phyloP scores from a whole-genome alignment of 1,140 invertebrate genomes.

The Pissodes strobi region DNA sequence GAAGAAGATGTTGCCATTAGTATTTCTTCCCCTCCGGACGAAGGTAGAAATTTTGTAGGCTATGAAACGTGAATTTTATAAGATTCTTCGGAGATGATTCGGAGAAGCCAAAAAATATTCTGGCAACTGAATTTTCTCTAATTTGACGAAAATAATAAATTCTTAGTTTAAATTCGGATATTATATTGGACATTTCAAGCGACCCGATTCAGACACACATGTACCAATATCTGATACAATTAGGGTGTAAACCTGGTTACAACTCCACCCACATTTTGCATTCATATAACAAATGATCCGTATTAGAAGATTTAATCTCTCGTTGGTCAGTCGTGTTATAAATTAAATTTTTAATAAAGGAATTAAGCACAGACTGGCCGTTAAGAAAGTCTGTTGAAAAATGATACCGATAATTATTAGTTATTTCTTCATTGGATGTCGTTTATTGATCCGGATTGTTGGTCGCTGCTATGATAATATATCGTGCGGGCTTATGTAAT shows the following conservation, averaged over 20 bases:
- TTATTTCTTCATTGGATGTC: neutral
- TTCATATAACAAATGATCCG: conserved; percentile 15
- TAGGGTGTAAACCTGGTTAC: conserved; percentile 8
- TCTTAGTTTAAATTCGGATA: too few relatives aligned
- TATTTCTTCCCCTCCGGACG: too few relatives aligned
- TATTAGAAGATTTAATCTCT: conserved; percentile 32
- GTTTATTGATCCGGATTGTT: conserved; percentile 1
- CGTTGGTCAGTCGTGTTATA: conserved; percentile 22
- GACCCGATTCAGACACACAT: too few relatives aligned
- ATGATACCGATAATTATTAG: conserved; percentile 21
- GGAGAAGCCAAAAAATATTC: too few relatives aligned
- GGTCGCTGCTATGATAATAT: neutral
- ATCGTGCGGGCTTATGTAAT: neutral
- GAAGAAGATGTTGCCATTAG: too few relatives aligned
- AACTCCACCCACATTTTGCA: conserved; percentile 25
- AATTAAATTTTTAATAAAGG: conserved; percentile 27
- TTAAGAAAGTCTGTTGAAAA: conserved; percentile 22
- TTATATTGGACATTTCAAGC: too few relatives aligned
- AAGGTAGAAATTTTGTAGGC: too few relatives aligned
- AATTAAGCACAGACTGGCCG: conserved; percentile 16
- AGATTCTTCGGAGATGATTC: too few relatives aligned
- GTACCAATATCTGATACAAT: too few relatives aligned
- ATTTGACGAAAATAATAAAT: too few relatives aligned
- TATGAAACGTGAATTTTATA: too few relatives aligned
- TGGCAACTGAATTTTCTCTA: too few relatives aligned